A percentile compares a stretch with the other conserved stretches of the same genome.
Conservation (phyloP, 2,113 vertebrate species). For the Nycticryphes semicollaris region DNA sequence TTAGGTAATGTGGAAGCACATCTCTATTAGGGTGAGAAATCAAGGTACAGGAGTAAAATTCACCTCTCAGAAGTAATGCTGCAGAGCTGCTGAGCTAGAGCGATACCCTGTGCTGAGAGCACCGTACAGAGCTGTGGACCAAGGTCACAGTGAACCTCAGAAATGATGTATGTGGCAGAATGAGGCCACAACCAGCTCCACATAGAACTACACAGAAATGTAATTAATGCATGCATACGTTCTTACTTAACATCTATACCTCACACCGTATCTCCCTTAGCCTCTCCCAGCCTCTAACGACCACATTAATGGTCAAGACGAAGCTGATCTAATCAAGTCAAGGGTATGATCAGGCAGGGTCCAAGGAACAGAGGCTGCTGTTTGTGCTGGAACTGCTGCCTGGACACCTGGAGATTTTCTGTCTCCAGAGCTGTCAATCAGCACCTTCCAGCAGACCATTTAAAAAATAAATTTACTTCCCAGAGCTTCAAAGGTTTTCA, state of each 20-base stretch:
- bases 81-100: not conserved
- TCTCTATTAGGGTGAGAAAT: slow-evolving; percentile 28
- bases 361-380: not conserved
- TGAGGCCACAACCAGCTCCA: not conserved
- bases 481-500: slow-evolving; percentile 32
- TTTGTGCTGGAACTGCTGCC: not conserved
- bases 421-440: not conserved
- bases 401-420: not conserved
- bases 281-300: not conserved
- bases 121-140: fast-evolving
- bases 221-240: not conserved
- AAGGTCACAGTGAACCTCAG: not conserved
- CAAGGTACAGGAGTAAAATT: not conserved
- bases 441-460: not conserved
- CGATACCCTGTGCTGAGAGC: not conserved
- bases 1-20: not conserved
- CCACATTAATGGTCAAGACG: not conserved
- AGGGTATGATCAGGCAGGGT: not conserved
- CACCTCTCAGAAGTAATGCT: not conserved
- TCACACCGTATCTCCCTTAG: not conserved
- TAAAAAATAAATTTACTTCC: slow-evolving; percentile 19
- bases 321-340: not conserved
- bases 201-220: not conserved
- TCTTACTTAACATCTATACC: not conserved
- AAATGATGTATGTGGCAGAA: not conserved